These are phyloP conservation scores for Anastrepha ludens DNA, from an alignment of 1,140 invertebrate species.

Conservation along the genomic window DNA sequence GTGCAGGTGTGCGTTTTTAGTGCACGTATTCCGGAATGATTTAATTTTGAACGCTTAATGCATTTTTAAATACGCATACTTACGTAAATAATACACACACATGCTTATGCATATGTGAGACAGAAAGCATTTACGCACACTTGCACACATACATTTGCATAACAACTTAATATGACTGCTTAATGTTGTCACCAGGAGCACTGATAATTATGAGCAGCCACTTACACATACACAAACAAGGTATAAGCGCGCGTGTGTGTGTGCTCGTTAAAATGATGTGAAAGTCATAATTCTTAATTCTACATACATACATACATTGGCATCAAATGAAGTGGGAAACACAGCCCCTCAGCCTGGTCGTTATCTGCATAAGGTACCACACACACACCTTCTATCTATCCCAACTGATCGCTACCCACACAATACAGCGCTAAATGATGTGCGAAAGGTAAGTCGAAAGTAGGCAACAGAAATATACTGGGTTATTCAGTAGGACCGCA, in stretches of 20 bases:
- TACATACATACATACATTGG: background rate
- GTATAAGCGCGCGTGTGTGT: background rate
- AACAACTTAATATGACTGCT: conserved; percentile 7
- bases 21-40: too few relatives aligned
- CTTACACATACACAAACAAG: too few relatives aligned
- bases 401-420: conserved; percentile 3
- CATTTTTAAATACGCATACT: too few relatives aligned
- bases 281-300: conserved; percentile 28
- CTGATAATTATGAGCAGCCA: too few relatives aligned
- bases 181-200: background rate
- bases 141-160: background rate
- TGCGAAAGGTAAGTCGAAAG: background rate
- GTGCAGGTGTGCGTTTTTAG: too few relatives aligned
- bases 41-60: too few relatives aligned
- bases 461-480: too few relatives aligned
- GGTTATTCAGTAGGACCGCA: too few relatives aligned
- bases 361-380: background rate
- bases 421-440: background rate
- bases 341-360: background rate
- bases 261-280: background rate
- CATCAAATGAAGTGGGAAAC: background rate
- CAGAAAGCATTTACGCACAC: too few relatives aligned
- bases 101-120: too few relatives aligned
- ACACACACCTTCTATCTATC: background rate
- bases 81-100: too few relatives aligned